A percentile compares a stretch with the other conserved stretches of the same genome.
Evolutionary conservation across 2,113 vertebrate species (phyloP).

Genomic region (Butastur rufipennis): DNA sequence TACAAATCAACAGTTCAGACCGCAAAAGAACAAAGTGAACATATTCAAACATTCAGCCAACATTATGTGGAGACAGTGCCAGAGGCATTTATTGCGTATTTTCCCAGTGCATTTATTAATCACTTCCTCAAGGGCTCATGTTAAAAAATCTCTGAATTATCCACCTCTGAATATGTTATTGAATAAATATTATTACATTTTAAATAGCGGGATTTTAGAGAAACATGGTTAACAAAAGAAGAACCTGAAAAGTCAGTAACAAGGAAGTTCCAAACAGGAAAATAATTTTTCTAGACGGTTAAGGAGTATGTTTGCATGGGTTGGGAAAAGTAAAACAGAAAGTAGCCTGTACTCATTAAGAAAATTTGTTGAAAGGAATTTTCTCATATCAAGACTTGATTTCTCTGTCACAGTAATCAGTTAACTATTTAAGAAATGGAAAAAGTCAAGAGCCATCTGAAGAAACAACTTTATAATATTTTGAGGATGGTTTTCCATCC

Average conservation of each 20-base stretch:
- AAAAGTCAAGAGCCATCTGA: background rate
- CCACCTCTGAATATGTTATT: background rate
- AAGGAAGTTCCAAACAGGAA: background rate
- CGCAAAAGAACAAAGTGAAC: background rate
- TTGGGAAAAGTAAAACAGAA: background rate
- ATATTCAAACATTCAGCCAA: background rate
- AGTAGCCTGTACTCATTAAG: background rate
- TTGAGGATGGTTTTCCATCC: background rate
- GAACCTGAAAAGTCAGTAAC: background rate
- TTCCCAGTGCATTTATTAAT: constrained; percentile 1
- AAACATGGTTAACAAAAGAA: background rate
- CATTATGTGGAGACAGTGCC: background rate
- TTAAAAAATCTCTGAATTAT: background rate
- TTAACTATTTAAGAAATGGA: background rate
- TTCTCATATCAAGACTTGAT: background rate
- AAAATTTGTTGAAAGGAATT: background rate
- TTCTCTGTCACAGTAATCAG: background rate
- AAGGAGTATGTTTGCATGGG: background rate
- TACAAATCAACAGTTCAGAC: background rate
- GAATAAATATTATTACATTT: background rate
- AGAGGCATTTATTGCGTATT: background rate
- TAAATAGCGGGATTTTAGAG: background rate
- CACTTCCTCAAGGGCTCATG: background rate
- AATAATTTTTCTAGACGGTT: background rate
- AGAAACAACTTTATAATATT: background rate